Evolutionary conservation across 2,113 vertebrate species (phyloP).

Genomic region (Heterocephalus glaber): DNA sequence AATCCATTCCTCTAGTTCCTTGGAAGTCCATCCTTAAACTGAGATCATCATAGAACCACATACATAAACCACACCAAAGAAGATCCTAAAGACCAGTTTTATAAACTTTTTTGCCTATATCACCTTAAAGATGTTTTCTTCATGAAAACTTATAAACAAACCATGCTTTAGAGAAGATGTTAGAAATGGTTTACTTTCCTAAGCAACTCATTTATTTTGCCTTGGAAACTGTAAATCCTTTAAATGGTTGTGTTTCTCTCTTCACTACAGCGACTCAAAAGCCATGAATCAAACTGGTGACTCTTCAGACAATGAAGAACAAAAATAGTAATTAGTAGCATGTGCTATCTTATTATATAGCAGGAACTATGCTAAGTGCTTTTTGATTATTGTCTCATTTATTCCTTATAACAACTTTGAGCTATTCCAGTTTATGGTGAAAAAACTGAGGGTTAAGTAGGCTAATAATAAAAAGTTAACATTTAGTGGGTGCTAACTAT

Average conservation of each 20-base stretch:
- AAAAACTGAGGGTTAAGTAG: conserved; percentile 38
- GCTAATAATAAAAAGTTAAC: conserved; percentile 27
- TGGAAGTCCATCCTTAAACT: not conserved
- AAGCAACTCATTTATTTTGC: conserved; percentile 37
- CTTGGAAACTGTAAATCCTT: not conserved
- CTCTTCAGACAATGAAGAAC: conserved; percentile 6
- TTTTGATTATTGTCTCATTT: conserved; percentile 8
- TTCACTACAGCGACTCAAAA: conserved; percentile 33
- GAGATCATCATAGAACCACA: not conserved
- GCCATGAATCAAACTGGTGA: conserved; percentile 1
- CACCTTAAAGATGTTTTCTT: conserved; percentile 7
- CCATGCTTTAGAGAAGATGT: not conserved
- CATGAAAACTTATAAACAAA: not conserved
- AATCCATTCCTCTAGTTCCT: not conserved
- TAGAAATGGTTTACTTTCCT: not conserved
- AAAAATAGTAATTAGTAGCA: conserved; percentile 43
- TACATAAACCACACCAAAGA: not conserved
- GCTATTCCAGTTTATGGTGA: not conserved
- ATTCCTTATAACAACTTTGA: conserved; percentile 14
- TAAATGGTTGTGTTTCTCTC: not conserved
- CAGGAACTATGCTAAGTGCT: not conserved
- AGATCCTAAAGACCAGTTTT: not conserved
- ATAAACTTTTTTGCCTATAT: not conserved
- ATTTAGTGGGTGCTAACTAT: not conserved
- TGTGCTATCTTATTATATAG: not conserved